A percentile compares a stretch with the other conserved stretches of the same genome.
Evolutionary conservation across 2,113 vertebrate species (phyloP).

Genomic region (human): GRCh38 chr5:165748501-165749000

Average conservation of each 20-base stretch:
- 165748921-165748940: conserved; percentile 7
- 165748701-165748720: background rate
- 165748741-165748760: background rate
- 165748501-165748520: background rate
- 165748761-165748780: background rate
- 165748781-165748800: background rate
- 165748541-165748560: background rate
- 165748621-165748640: background rate
- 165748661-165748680: background rate
- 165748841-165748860: background rate
- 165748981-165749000: background rate
- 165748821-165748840: background rate
- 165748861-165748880: conserved; percentile 19
- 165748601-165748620: background rate
- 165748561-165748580: background rate
- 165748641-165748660: background rate
- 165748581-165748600: background rate
- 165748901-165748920: conserved; percentile 45
- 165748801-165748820: background rate
- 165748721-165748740: background rate
- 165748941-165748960: conserved; percentile 3
- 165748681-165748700: background rate
- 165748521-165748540: background rate
- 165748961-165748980: background rate
- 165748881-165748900: background rate